Conservation (phyloP, 1,140 invertebrate species). For the Drosophila pandora region DNA sequence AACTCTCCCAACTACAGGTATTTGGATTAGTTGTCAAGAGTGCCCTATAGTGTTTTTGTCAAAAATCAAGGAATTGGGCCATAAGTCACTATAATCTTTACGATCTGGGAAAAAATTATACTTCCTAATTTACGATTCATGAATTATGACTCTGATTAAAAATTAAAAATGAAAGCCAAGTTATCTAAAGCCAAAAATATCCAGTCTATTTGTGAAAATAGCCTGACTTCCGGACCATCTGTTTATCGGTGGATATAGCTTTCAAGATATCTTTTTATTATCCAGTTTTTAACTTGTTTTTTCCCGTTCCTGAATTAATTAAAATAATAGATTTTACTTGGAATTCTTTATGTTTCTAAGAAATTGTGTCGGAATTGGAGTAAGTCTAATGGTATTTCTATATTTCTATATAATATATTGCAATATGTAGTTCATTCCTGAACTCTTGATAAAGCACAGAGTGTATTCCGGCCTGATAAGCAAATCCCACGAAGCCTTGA, state of each 20-base stretch:
- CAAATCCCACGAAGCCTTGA: conserved; percentile 29
- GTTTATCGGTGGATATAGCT: conserved; percentile 2
- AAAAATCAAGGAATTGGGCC: conserved; percentile 5
- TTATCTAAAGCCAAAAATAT: conserved; percentile 24
- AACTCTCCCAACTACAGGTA: not conserved
- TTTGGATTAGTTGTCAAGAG: not conserved
- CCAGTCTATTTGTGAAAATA: not conserved
- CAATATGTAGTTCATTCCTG: conserved; percentile 11
- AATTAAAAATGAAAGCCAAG: not conserved
- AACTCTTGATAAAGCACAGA: conserved; percentile 28
- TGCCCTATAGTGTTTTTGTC: conserved; percentile 4
- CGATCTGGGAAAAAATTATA: conserved; percentile 8
- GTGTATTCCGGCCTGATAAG: conserved; percentile 25
- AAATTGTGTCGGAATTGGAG: too few relatives aligned
- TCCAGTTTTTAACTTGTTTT: too few relatives aligned
- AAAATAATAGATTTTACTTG: not conserved
- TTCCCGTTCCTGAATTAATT: conserved; percentile 19
- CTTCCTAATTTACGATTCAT: conserved; percentile 14
- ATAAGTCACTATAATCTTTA: conserved; percentile 32
- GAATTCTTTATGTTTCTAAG: not conserved
- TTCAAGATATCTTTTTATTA: not conserved
- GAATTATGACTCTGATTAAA: too few relatives aligned
- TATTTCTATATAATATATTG: conserved; percentile 18
- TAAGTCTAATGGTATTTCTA: too few relatives aligned
- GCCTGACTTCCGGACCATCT: not conserved